Percentiles rank a stretch among this genome's conserved stretches.
Conservation (phyloP, 2,888 invertebrate species). For the Brachypterus glaber region DNA sequence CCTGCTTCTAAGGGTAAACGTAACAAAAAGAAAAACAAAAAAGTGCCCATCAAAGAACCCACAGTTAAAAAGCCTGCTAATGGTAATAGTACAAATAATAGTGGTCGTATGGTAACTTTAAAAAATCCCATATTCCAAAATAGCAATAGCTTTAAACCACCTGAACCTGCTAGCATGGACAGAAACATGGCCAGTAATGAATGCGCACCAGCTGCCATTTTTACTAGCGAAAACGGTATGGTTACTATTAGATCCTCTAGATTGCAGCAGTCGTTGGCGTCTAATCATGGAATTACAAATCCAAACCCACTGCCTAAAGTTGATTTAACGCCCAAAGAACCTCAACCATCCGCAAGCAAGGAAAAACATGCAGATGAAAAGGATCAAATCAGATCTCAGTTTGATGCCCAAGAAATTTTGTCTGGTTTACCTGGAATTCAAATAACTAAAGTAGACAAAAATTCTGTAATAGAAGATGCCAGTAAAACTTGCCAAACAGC, state of each 20-base stretch:
- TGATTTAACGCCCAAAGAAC: constrained; percentile 30
- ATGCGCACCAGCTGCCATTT: constrained; percentile 54
- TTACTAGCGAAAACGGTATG: constrained; percentile 68
- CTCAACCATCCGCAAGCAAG: constrained; percentile 21
- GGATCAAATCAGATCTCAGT: constrained; percentile 23
- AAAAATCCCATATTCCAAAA: constrained; percentile 69
- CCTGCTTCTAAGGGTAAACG: constrained; percentile 31
- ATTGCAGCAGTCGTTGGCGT: constrained; percentile 36
- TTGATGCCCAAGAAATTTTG: constrained; percentile 38
- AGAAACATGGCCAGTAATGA: constrained; percentile 28
- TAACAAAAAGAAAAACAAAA: constrained; percentile 48
- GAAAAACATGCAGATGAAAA: constrained; percentile 15
- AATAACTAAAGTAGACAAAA: constrained; percentile 39
- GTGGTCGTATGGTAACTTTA: constrained; percentile 58
- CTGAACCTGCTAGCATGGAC: constrained; percentile 29
- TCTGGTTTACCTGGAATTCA: constrained; percentile 40
- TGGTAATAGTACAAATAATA: constrained; percentile 17
- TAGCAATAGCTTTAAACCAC: constrained; percentile 41
- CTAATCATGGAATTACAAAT: constrained; percentile 22
- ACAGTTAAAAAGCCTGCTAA: constrained; percentile 23
- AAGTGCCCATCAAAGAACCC: constrained; percentile 37
- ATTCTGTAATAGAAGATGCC: constrained; percentile 24
- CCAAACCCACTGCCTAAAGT: constrained; percentile 26
- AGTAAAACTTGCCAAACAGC: constrained; percentile 34
- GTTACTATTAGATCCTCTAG: constrained; percentile 73